Evolutionary conservation across 1,140 invertebrate species (phyloP).

Genomic region (Drosophila ercepeae): DNA sequence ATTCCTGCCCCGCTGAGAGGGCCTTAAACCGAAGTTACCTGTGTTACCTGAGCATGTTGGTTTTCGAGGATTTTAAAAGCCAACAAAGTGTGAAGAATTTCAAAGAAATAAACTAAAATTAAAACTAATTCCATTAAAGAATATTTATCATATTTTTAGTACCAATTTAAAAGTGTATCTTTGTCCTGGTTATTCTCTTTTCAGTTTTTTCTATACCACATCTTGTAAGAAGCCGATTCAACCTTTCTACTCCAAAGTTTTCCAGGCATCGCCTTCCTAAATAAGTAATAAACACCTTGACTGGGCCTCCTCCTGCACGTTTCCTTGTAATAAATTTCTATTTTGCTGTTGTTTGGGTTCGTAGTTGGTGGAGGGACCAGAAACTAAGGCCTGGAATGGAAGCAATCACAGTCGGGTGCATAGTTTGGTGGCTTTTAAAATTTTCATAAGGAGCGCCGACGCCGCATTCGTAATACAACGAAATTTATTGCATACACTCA

Average conservation of each 20-base stretch:
- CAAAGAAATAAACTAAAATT: background rate
- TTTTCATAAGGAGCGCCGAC: conserved; percentile 68
- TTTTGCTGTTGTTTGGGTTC: conserved; percentile 56
- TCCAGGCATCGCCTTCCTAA: conserved; percentile 46
- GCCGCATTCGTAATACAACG: conserved; percentile 70
- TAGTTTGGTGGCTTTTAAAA: conserved; percentile 75
- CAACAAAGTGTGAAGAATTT: too few relatives aligned
- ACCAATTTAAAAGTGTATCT: conserved; percentile 11
- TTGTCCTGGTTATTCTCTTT: background rate
- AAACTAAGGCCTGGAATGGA: background rate
- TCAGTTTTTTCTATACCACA: conserved; percentile 2
- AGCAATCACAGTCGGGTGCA: conserved; percentile 69
- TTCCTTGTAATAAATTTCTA: conserved; percentile 70
- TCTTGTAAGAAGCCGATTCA: background rate
- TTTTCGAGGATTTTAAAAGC: background rate
- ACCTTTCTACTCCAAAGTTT: background rate
- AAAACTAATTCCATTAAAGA: too few relatives aligned
- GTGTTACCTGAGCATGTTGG: background rate
- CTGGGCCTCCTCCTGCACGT: conserved; percentile 33
- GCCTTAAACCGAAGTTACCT: conserved; percentile 18
- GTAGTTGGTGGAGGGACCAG: conserved; percentile 1
- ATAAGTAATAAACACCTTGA: conserved; percentile 77
- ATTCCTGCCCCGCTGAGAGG: conserved; percentile 22
- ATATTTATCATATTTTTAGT: too few relatives aligned
- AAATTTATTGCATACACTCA: conserved; percentile 77